phyloP scores from a whole-genome alignment of 2,113 vertebrate species.

The Danionella cerebrum region DNA sequence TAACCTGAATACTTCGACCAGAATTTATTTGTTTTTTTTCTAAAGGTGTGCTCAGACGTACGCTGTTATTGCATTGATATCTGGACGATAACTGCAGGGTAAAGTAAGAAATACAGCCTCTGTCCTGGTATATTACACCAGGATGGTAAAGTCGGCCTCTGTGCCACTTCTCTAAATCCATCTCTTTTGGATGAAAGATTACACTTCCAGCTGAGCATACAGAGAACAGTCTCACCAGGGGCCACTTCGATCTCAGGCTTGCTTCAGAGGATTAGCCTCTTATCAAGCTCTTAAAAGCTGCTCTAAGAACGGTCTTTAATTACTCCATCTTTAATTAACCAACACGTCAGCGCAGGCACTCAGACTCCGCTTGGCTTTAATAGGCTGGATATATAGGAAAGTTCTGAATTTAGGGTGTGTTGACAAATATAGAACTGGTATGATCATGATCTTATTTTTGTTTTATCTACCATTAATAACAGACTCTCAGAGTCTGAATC shows the following conservation, averaged over 20 bases:
- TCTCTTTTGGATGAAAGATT: constrained; percentile 2
- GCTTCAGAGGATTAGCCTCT: constrained; percentile 70
- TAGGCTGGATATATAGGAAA: constrained; percentile 15
- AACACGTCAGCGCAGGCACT: constrained; percentile 58
- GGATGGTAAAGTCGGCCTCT: not conserved
- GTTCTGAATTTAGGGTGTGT: not conserved
- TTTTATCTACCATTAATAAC: no score
- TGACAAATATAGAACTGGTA: no score
- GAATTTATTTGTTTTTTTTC: no score
- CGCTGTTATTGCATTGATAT: no score
- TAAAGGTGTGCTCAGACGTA: no score
- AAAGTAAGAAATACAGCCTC: not conserved
- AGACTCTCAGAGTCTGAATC: no score
- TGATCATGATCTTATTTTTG: no score
- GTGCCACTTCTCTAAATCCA: constrained; percentile 21
- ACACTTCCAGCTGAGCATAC: constrained; percentile 41
- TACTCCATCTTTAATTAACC: constrained; percentile 73
- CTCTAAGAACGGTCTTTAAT: constrained; percentile 66
- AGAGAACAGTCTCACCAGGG: constrained; percentile 46
- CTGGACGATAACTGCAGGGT: no score
- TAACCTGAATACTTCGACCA: no score
- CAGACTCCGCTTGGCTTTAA: constrained; percentile 40
- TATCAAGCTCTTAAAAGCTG: constrained; percentile 62
- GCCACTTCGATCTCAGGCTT: constrained; percentile 62
- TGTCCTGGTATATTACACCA: not conserved